These are phyloP conservation scores for Anadara kagoshimensis DNA, from an alignment of 1,140 invertebrate genomes.

Conservation along the genomic window DNA sequence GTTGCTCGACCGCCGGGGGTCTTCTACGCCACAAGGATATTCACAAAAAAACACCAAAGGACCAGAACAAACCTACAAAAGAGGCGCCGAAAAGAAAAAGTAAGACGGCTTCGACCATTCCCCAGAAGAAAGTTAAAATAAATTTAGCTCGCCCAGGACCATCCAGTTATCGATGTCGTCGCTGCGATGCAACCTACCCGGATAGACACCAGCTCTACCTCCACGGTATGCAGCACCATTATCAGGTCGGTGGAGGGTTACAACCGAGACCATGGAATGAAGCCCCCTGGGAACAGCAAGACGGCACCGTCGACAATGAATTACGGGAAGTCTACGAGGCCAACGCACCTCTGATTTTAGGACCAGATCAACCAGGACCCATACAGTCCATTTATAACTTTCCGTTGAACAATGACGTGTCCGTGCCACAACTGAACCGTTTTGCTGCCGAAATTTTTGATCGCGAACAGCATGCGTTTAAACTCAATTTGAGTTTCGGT, in stretches of 20 bases:
- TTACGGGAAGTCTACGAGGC: conserved; percentile 17
- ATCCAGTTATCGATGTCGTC: background rate
- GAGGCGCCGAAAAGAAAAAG: too few relatives aligned
- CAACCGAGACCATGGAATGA: background rate
- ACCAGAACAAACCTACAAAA: too few relatives aligned
- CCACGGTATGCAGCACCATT: too few relatives aligned
- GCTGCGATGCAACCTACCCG: background rate
- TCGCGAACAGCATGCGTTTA: conserved; percentile 16
- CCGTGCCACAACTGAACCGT: conserved; percentile 10
- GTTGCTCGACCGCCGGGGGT: too few relatives aligned
- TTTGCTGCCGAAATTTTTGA: conserved; percentile 13
- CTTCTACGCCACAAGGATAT: too few relatives aligned
- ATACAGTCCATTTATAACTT: conserved; percentile 21
- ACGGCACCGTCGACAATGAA: background rate
- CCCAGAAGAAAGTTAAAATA: too few relatives aligned
- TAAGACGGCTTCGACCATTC: too few relatives aligned
- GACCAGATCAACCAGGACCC: background rate
- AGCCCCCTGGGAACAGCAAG: background rate
- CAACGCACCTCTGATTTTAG: conserved; percentile 21
- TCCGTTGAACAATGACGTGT: conserved; percentile 20
- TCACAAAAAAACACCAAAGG: too few relatives aligned
- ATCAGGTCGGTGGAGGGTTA: too few relatives aligned
- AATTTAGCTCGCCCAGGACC: too few relatives aligned
- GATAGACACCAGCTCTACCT: too few relatives aligned
- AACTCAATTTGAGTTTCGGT: conserved; percentile 21